Conservation (phyloP, 2,888 invertebrate species). For the Drosophila engyochracea region DNA sequence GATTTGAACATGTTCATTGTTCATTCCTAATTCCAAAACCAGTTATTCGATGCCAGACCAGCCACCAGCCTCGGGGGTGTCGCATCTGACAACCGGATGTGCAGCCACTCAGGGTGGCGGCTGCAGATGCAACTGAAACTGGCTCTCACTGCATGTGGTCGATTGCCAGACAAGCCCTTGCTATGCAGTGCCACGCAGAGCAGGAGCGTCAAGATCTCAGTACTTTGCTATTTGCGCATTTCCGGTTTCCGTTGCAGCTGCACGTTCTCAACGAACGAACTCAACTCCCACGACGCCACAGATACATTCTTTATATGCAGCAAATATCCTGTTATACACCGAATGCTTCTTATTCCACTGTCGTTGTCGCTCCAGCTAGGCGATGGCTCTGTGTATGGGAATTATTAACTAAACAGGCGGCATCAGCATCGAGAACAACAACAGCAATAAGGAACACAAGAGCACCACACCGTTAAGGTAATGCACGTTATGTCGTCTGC, state of each 20-base stretch:
- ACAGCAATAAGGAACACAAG: conserved; percentile 25
- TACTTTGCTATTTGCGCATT: conserved; percentile 82
- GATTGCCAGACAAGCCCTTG: conserved; percentile 29
- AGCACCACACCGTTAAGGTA: conserved; percentile 51
- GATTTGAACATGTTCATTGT: conserved; percentile 14
- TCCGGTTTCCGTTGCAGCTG: conserved; percentile 79
- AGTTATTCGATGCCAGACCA: conserved; percentile 1
- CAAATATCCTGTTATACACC: conserved; percentile 74
- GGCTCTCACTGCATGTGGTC: conserved; percentile 66
- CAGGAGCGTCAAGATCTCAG: conserved; percentile 65
- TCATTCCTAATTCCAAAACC: not conserved
- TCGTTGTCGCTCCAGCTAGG: conserved; percentile 26
- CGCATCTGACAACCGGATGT: conserved; percentile 54
- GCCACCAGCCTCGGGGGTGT: conserved; percentile 21
- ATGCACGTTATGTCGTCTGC: conserved; percentile 57
- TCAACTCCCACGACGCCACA: conserved; percentile 52
- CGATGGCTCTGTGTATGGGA: conserved; percentile 68
- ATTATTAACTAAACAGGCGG: conserved; percentile 77
- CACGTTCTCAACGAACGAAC: conserved; percentile 51
- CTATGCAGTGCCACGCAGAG: conserved; percentile 49
- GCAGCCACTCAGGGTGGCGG: conserved; percentile 51
- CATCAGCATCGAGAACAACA: conserved; percentile 11
- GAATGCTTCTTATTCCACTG: conserved; percentile 60
- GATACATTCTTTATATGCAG: conserved; percentile 62
- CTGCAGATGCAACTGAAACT: conserved; percentile 19